These are phyloP conservation scores for Corythaixoides concolor DNA, from an alignment of 2,113 vertebrate species.

Conservation along the genomic window DNA sequence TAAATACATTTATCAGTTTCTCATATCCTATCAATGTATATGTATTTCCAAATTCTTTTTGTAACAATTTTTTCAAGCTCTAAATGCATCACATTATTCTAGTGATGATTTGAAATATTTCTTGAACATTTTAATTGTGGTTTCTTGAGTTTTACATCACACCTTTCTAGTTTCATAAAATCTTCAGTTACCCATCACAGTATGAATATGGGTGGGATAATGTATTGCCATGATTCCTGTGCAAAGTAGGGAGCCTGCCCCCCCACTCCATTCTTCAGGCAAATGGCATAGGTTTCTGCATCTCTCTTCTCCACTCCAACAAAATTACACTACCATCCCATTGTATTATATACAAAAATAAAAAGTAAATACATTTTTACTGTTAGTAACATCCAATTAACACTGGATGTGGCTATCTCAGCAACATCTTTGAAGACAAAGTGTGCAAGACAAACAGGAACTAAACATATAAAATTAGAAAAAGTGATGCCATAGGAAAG, in stretches of 20 bases:
- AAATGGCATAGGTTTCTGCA: neutral
- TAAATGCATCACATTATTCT: neutral
- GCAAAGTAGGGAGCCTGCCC: neutral
- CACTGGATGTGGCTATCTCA: neutral
- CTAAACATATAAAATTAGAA: neutral
- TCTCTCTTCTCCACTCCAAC: neutral
- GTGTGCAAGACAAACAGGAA: accelerated
- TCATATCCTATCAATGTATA: neutral
- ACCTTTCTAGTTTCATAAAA: neutral
- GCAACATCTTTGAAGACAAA: neutral
- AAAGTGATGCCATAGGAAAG: neutral
- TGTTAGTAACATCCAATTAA: neutral
- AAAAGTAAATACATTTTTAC: neutral
- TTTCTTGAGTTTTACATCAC: neutral
- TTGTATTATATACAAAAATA: neutral
- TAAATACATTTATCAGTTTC: neutral
- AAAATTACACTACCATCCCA: neutral
- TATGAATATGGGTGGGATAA: neutral
- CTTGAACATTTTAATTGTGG: neutral
- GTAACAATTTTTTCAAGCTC: neutral
- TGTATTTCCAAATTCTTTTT: neutral
- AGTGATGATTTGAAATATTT: neutral
- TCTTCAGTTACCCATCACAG: neutral
- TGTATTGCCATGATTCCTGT: neutral
- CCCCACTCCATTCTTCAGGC: neutral